phyloP scores from a whole-genome alignment of 1,140 invertebrate genomes.

The Laodelphax striatellus region DNA sequence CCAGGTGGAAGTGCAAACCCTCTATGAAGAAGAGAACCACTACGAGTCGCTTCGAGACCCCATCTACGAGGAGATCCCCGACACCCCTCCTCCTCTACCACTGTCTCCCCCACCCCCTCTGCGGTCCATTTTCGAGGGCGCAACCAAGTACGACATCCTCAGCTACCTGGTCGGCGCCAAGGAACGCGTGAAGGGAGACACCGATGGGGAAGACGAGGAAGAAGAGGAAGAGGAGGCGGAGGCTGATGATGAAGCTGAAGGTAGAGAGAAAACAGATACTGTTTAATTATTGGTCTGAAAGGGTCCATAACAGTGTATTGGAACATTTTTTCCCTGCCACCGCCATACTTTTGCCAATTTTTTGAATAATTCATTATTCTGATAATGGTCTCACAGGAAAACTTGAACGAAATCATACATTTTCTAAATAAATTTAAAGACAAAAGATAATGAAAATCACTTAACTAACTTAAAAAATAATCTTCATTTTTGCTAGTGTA shows the following conservation, averaged over 20 bases:
- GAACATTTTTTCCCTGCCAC: too few species aligned
- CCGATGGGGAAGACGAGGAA: slow-evolving; percentile 27
- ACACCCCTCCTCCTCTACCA: slow-evolving; percentile 60
- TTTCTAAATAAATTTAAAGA: too few species aligned
- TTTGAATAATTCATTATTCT: too few species aligned
- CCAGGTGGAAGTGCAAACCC: not conserved
- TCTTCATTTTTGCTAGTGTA: too few species aligned
- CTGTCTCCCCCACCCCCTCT: slow-evolving; percentile 51
- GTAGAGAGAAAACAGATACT: slow-evolving; percentile 1
- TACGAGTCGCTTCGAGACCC: slow-evolving; percentile 74
- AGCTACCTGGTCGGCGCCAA: slow-evolving; percentile 79
- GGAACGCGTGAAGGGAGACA: slow-evolving; percentile 41
- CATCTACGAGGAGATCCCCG: slow-evolving; percentile 72
- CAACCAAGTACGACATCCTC: slow-evolving; percentile 78
- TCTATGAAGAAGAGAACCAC: slow-evolving; percentile 49
- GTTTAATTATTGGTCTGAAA: too few species aligned
- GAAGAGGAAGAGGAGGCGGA: slow-evolving; percentile 31
- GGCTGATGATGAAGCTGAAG: not conserved
- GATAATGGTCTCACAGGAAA: too few species aligned
- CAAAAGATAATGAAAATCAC: too few species aligned
- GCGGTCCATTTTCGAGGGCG: slow-evolving; percentile 61
- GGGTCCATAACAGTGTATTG: too few species aligned
- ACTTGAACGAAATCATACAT: too few species aligned
- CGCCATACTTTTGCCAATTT: too few species aligned
- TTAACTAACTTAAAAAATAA: too few species aligned